Base-by-base conservation (phyloP, 1,140 invertebrate genomes). In the Seison nebaliae region DNA sequence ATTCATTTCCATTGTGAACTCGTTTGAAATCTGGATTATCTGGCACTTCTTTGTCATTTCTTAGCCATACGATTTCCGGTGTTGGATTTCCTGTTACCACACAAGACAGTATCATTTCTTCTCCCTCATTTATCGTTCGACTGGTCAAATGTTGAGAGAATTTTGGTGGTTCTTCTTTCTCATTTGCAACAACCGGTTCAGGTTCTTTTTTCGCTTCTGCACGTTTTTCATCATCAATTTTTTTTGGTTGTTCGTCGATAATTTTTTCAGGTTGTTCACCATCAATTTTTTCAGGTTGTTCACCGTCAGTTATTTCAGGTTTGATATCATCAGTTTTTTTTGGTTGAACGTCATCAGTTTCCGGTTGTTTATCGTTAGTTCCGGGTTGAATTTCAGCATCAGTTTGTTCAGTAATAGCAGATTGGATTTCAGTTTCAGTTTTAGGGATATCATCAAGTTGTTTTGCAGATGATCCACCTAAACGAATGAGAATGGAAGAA, bases 1-100 rank as follows among this genome's bases (percentile, higher is more conserved):
- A 31, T 28, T 26, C 9, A 29, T 40, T 40, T 19, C 15, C 2
- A 4, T 34, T 32, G 18, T 34, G 29, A 18, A 7, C 23, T n/a
- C 28, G 31, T 39, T 34, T 39, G 21, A 40, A 40, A 17, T 40
- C 38, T 8, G 38, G 38, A 35, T 40, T 40, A 6, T 40, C 38
- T 7, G 38, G 38, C 18, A 40, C 35, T 30, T 40, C 38, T 40
- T 40, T 40, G 16, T 28, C 31, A 29, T 40, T 40, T 34, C 38
- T 26, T n/a, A 40, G 16, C 38, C 38, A 40, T 2, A 34, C 22
- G 1, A 40, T 15, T 26, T 40, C 38, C 8, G 29, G 28, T 24
- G 22, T 22, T 22, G 33, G 19, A 11, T 40, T 29, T 15, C 38
- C 38, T 15, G 21, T 22, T 2, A 33, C 21, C 28, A 22, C 26